phyloP scores from a whole-genome alignment of 2,888 invertebrate genomes.

The Petrophora chlorosata region DNA sequence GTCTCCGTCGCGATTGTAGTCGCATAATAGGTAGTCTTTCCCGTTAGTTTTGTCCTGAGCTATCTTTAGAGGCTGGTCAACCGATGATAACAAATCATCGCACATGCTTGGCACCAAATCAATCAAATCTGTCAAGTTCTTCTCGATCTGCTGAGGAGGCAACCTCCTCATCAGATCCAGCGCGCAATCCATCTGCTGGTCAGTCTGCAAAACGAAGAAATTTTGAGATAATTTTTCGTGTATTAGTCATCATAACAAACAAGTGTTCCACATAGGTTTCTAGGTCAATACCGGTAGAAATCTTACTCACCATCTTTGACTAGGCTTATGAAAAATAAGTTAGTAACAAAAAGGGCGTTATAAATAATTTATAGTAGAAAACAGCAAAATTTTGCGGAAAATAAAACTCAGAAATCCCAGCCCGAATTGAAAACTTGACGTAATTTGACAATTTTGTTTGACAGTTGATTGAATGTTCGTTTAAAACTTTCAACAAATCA shows the following conservation, averaged over 20 bases:
- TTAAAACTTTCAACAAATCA: no score
- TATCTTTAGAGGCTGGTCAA: slow-evolving; percentile 99
- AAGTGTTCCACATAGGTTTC: slow-evolving; percentile 31
- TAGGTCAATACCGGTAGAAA: slow-evolving; percentile 14
- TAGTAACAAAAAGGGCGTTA: slow-evolving; percentile 7
- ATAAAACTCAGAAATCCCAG: slow-evolving; percentile 45
- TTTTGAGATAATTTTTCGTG: slow-evolving; percentile 48
- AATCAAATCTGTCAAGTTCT: slow-evolving; percentile 98
- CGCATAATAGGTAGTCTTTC: slow-evolving; percentile 98
- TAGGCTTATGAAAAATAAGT: slow-evolving; percentile 21
- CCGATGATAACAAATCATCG: slow-evolving; percentile 98
- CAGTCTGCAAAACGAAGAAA: slow-evolving; percentile 86
- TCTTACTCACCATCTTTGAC: slow-evolving; percentile 55
- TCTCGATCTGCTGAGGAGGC: slow-evolving; percentile 99
- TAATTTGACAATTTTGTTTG: slow-evolving; percentile 38
- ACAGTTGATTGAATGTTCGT: slow-evolving; percentile 38
- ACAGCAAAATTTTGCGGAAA: slow-evolving; percentile 30
- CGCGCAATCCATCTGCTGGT: slow-evolving; percentile 99
- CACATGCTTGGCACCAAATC: slow-evolving; percentile 97
- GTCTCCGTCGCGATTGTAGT: slow-evolving; percentile 99
- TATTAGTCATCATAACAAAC: slow-evolving; percentile 80
- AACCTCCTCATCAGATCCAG: slow-evolving; percentile 99
- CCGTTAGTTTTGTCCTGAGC: slow-evolving; percentile 97
- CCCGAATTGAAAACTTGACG: slow-evolving; percentile 48
- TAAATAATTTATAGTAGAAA: slow-evolving; percentile 15